phyloP scores from a whole-genome alignment of 2,888 invertebrate species.

The Brenthis daphne region DNA sequence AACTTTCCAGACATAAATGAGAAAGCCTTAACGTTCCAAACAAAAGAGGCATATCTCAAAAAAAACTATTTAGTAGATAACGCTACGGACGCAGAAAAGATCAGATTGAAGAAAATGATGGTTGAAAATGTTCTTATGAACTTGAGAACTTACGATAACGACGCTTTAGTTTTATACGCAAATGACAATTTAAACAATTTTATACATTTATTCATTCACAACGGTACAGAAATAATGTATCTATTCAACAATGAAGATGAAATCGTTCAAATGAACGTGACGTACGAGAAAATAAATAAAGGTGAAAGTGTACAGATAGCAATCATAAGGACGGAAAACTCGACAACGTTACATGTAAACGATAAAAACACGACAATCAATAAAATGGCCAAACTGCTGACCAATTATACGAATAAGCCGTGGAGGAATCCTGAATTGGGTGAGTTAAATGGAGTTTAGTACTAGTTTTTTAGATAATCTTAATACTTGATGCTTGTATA shows the following conservation, averaged over 20 bases:
- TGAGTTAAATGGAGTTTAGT: conserved; percentile 53
- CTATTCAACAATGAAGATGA: conserved; percentile 91
- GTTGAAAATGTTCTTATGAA: conserved; percentile 92
- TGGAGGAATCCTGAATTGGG: conserved; percentile 92
- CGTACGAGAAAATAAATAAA: conserved; percentile 87
- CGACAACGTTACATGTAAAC: conserved; percentile 91
- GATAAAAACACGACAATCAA: conserved; percentile 87
- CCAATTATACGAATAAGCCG: conserved; percentile 91
- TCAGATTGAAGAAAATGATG: conserved; percentile 88
- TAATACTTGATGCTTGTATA: neutral
- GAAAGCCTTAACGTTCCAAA: conserved; percentile 94
- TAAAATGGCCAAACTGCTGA: conserved; percentile 86
- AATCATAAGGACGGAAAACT: conserved; percentile 87
- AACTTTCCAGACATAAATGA: conserved; percentile 89
- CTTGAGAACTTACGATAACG: conserved; percentile 91
- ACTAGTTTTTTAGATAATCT: conserved; percentile 1
- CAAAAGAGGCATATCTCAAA: conserved; percentile 89
- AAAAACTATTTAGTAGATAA: conserved; percentile 89
- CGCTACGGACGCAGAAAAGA: conserved; percentile 83
- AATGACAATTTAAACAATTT: conserved; percentile 97
- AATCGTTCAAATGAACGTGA: conserved; percentile 90
- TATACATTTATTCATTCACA: conserved; percentile 92
- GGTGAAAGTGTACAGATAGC: conserved; percentile 94
- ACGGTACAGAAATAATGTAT: conserved; percentile 90
- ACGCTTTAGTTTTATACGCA: conserved; percentile 92